Evolutionary conservation across 2,797 vertebrate genomes (phyloP).

Genomic region (Acanthurus lineatus): DNA sequence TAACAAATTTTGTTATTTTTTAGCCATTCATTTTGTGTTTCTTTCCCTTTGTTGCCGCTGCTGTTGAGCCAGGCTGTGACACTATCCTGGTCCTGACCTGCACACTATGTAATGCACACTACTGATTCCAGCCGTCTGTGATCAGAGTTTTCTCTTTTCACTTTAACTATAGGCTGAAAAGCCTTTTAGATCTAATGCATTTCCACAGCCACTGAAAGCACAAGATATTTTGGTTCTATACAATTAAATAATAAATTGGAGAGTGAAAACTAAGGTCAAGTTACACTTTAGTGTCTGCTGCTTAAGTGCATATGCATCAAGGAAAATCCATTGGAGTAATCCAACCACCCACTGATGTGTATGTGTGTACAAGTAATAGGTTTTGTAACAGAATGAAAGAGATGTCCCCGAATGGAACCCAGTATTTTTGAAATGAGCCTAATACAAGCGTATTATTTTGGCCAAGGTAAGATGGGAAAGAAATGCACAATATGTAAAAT

Average conservation of each 20-base stretch:
- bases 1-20: no score
- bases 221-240: neutral
- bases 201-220: neutral
- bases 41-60: no score
- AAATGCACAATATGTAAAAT: neutral
- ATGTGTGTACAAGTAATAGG: neutral
- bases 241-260: neutral
- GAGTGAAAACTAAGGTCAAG: conserved; percentile 1
- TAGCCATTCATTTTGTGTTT: no score
- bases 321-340: neutral
- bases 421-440: neutral
- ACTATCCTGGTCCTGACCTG: no score
- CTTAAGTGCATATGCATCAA: neutral
- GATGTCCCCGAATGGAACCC: neutral
- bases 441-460: neutral
- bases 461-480: no score
- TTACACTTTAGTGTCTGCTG: neutral
- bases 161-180: neutral
- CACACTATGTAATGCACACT: no score
- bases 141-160: neutral
- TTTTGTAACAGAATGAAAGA: neutral
- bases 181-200: neutral
- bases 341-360: neutral
- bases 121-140: neutral
- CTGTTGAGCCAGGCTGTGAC: no score